These are phyloP conservation scores for Cataglyphis altisquamis DNA, from an alignment of 2,888 invertebrate genomes.

Conservation along the genomic window DNA sequence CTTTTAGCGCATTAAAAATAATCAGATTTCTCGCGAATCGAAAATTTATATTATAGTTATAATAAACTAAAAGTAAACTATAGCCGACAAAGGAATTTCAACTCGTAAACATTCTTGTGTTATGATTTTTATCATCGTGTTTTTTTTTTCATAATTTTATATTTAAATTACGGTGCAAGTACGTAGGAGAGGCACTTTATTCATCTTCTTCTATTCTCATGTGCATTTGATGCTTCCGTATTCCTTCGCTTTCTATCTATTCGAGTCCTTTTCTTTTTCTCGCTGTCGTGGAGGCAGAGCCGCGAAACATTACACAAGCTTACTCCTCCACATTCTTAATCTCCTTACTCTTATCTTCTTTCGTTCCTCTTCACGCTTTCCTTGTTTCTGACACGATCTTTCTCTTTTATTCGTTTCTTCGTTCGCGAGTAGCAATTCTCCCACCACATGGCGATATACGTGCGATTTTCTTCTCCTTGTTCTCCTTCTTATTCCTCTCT, in stretches of 20 bases:
- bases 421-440: slow-evolving; percentile 34
- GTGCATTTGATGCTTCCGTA: neutral
- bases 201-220: neutral
- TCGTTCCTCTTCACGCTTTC: slow-evolving; percentile 26
- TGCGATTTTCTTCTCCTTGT: slow-evolving; percentile 49
- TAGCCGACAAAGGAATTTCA: neutral
- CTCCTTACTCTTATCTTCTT: slow-evolving; percentile 38
- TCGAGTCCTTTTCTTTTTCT: neutral
- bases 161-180: neutral
- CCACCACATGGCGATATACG: slow-evolving; percentile 54
- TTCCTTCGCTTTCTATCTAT: slow-evolving; percentile 1
- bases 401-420: slow-evolving; percentile 46
- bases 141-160: neutral
- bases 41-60: neutral
- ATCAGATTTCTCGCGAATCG: neutral
- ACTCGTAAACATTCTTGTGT: neutral
- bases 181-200: neutral
- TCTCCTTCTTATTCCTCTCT: slow-evolving; percentile 59
- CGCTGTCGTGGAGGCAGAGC: neutral
- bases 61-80: neutral
- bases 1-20: neutral
- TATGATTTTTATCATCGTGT: slow-evolving; percentile 10
- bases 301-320: neutral
- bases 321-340: slow-evolving; percentile 43
- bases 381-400: slow-evolving; percentile 45